phyloP scores from a whole-genome alignment of 2,888 invertebrate genomes.

The Cremastinae sp. region DNA sequence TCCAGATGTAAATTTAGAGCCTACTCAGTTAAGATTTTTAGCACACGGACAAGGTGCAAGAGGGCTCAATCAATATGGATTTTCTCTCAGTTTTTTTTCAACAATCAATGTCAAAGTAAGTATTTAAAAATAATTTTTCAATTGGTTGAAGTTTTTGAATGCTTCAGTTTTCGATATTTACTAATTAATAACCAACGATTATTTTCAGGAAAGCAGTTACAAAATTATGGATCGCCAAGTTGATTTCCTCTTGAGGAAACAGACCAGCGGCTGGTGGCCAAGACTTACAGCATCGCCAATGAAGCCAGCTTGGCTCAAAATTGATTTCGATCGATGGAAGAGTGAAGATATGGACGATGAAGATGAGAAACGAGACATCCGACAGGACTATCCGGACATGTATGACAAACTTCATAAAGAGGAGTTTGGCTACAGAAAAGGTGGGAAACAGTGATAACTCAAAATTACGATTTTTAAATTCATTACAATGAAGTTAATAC shows the following conservation, averaged over 20 bases:
- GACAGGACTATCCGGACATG: slow-evolving; percentile 89
- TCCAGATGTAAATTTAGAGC: slow-evolving; percentile 86
- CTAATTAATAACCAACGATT: too few species aligned
- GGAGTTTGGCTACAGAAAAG: slow-evolving; percentile 89
- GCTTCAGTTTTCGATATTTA: too few species aligned
- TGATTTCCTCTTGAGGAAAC: slow-evolving; percentile 88
- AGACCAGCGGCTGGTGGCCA: slow-evolving; percentile 89
- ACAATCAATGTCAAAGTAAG: slow-evolving; percentile 83
- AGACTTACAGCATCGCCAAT: slow-evolving; percentile 89
- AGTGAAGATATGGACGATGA: slow-evolving; percentile 88
- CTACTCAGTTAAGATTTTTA: slow-evolving; percentile 84
- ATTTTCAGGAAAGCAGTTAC: slow-evolving; percentile 81
- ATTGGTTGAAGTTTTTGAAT: too few species aligned
- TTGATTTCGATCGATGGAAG: slow-evolving; percentile 96
- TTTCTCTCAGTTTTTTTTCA: slow-evolving; percentile 86
- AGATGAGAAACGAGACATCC: slow-evolving; percentile 84
- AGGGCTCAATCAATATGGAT: slow-evolving; percentile 89
- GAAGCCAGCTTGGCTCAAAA: slow-evolving; percentile 95
- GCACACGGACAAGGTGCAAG: slow-evolving; percentile 90
- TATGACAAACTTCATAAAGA: slow-evolving; percentile 88
- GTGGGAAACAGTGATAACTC: too few species aligned
- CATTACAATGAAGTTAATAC: slow-evolving; percentile 7
- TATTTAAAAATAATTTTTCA: not conserved
- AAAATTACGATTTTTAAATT: too few species aligned
- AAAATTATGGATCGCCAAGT: slow-evolving; percentile 89